phyloP scores from a whole-genome alignment of 2,113 vertebrate species.

The Acrocephalus kingi region DNA sequence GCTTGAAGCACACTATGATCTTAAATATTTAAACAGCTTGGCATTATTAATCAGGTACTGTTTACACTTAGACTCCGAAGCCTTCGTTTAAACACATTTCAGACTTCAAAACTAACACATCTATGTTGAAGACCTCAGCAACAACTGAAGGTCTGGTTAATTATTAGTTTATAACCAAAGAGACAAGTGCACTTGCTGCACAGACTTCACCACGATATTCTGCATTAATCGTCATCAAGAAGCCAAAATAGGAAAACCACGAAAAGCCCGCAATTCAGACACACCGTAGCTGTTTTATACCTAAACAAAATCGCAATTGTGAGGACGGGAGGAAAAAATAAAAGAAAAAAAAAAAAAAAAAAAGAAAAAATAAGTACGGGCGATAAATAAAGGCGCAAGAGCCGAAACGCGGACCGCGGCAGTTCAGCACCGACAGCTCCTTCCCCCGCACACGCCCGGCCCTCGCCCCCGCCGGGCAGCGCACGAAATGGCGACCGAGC shows the following conservation, averaged over 20 bases:
- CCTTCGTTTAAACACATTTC: neutral
- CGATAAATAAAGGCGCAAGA: neutral
- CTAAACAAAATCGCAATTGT: neutral
- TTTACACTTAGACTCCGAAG: neutral
- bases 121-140: neutral
- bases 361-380: too few species aligned
- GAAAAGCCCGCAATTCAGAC: neutral
- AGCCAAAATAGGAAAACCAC: neutral
- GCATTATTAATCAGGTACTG: neutral
- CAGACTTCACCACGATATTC: neutral
- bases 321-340: neutral
- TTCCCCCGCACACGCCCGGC: neutral
- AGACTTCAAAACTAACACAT: slow-evolving; percentile 1
- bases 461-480: slow-evolving; percentile 11
- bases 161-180: neutral
- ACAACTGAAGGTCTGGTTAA: neutral
- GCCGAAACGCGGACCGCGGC: neutral
- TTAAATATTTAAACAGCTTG: slow-evolving; percentile 13
- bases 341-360: too few species aligned
- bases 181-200: neutral
- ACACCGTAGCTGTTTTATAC: neutral
- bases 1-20: neutral
- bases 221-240: neutral
- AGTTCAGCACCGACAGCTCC: slow-evolving; percentile 57
- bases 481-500: slow-evolving; percentile 39